A percentile compares a stretch with the other conserved stretches of the same genome.
phyloP scores from a whole-genome alignment of 2,888 invertebrate species.

The Plagodis pulveraria region DNA sequence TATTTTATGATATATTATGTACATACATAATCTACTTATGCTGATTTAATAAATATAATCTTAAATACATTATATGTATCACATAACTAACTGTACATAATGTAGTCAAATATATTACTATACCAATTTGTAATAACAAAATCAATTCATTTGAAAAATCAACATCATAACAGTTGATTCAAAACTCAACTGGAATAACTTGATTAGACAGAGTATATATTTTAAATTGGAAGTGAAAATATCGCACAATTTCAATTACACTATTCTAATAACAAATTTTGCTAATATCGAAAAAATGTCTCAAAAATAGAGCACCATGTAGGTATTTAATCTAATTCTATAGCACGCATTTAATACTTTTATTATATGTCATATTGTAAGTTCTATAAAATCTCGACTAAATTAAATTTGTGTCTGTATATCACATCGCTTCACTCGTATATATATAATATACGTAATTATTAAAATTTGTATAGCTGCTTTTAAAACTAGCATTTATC shows the following conservation, averaged over 20 bases:
- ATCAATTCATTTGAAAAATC: slow-evolving; percentile 6
- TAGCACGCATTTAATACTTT: slow-evolving; percentile 46
- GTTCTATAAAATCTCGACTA: slow-evolving; percentile 19
- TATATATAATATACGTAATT: slow-evolving; percentile 14
- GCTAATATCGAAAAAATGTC: slow-evolving; percentile 36
- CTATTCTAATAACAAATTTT: slow-evolving; percentile 16
- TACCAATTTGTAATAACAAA: slow-evolving; percentile 27
- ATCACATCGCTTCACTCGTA: slow-evolving; percentile 24
- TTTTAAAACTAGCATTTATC: slow-evolving; percentile 25
- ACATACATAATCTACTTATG: slow-evolving; percentile 41
- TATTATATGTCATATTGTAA: slow-evolving; percentile 19
- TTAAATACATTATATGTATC: slow-evolving; percentile 75
- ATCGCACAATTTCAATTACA: slow-evolving; percentile 15
- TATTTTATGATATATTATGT: slow-evolving; percentile 34
- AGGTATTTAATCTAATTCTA: slow-evolving; percentile 29
- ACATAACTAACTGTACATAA: slow-evolving; percentile 65
- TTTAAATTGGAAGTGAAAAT: slow-evolving; percentile 11
- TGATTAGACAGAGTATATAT: slow-evolving; percentile 6
- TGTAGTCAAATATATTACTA: slow-evolving; percentile 55
- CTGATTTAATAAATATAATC: slow-evolving; percentile 39
- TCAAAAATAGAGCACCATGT: slow-evolving; percentile 58
- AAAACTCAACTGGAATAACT: slow-evolving; percentile 16
- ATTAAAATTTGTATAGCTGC: slow-evolving; percentile 20
- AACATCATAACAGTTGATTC: slow-evolving; percentile 3
- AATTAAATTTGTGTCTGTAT: slow-evolving; percentile 26